These are phyloP conservation scores for Ectemnius lituratus DNA, from an alignment of 2,888 invertebrate species.

Conservation along the genomic window DNA sequence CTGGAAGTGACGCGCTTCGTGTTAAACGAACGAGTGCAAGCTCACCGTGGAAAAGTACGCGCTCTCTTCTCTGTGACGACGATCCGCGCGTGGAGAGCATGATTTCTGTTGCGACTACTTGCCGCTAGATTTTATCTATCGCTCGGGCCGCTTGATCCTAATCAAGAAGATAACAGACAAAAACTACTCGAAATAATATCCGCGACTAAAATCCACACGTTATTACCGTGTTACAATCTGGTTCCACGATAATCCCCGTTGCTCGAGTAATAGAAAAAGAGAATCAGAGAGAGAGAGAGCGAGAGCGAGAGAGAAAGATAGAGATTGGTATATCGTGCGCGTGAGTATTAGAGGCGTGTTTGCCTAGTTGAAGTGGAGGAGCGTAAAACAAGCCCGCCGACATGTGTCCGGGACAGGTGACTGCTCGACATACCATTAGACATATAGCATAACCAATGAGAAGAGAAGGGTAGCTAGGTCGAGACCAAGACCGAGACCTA, in stretches of 20 bases:
- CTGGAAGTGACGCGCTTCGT: neutral
- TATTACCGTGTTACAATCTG: conserved; percentile 1
- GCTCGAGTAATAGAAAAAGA: neutral
- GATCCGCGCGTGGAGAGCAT: neutral
- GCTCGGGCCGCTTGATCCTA: neutral
- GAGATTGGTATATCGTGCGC: neutral
- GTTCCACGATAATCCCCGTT: neutral
- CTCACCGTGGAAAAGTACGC: conserved; percentile 4
- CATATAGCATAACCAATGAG: neutral
- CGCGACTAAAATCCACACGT: neutral
- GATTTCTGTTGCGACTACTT: neutral
- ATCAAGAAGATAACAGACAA: neutral
- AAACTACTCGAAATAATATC: conserved; percentile 1
- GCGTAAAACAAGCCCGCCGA: neutral
- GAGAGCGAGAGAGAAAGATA: neutral
- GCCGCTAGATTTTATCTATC: neutral
- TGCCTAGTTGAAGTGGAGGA: neutral
- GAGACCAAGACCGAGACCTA: conserved; percentile 5
- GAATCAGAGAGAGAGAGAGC: neutral
- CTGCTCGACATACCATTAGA: neutral
- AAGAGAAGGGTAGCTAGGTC: neutral
- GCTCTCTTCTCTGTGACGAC: neutral
- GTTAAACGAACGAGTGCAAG: neutral
- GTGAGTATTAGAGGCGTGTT: neutral
- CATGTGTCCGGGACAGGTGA: conserved; percentile 1